Percentiles rank a stretch among this genome's conserved stretches.
phyloP scores from a whole-genome alignment of 2,113 vertebrate species.

The Arizona elegans region DNA sequence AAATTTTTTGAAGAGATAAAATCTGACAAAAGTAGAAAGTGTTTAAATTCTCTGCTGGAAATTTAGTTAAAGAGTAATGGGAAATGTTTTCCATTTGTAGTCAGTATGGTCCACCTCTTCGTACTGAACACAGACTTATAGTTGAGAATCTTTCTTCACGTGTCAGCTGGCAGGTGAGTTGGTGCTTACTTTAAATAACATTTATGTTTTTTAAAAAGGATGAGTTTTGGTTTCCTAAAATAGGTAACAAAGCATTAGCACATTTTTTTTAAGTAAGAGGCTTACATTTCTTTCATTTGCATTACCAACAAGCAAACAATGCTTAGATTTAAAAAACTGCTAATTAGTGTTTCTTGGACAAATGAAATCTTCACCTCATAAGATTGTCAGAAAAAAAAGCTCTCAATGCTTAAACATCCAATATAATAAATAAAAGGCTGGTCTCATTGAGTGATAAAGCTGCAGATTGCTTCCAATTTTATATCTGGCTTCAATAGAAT shows the following conservation, averaged over 20 bases:
- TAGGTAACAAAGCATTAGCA: not conserved
- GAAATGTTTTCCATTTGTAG: conserved; percentile 13
- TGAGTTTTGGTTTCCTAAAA: conserved; percentile 1
- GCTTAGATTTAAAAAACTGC: conserved; percentile 14
- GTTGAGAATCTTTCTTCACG: conserved; percentile 89
- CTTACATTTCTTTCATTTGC: not conserved
- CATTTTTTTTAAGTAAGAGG: not conserved
- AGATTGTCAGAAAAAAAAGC: not conserved
- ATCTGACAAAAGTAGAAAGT: conserved; percentile 1
- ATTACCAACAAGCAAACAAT: conserved; percentile 10
- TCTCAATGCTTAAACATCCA: not conserved
- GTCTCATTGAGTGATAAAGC: not conserved
- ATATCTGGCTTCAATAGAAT: conserved; percentile 32
- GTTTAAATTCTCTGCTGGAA: not conserved
- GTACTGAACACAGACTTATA: conserved; percentile 87
- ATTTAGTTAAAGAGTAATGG: conserved; percentile 4
- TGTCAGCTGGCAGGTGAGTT: conserved; percentile 91
- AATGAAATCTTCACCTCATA: not conserved
- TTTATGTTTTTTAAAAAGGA: not conserved
- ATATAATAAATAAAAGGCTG: conserved; percentile 12
- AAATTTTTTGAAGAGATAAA: not conserved
- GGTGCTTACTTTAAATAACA: conserved; percentile 10
- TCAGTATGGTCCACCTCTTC: conserved; percentile 85
- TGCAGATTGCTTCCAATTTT: conserved; percentile 16
- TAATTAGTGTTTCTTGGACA: conserved; percentile 28